Conservation (phyloP, 2,888 invertebrate genomes). For the Agonopterix alstromeriana region DNA sequence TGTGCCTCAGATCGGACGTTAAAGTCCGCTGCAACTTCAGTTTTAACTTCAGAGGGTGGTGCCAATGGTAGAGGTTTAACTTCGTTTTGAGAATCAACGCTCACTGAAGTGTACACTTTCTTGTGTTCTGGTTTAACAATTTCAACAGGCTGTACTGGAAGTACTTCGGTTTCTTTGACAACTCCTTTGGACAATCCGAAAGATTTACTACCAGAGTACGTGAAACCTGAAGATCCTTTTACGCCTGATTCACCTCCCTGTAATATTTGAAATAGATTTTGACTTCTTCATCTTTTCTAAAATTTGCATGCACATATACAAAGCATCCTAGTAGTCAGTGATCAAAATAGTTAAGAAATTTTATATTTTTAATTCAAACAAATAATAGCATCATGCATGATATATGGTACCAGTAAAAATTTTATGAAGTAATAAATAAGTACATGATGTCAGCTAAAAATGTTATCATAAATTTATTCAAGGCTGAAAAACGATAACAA, state of each 20-base stretch:
- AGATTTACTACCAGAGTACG: slow-evolving; percentile 39
- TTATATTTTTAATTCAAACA: too few relatives aligned
- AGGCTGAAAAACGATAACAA: neutral
- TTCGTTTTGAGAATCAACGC: slow-evolving; percentile 43
- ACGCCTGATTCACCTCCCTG: slow-evolving; percentile 46
- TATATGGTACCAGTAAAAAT: too few relatives aligned
- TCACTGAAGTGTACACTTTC: slow-evolving; percentile 35
- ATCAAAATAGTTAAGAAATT: neutral
- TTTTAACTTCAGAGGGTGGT: slow-evolving; percentile 6
- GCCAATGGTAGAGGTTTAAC: slow-evolving; percentile 28
- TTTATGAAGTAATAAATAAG: too few relatives aligned
- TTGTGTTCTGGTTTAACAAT: slow-evolving; percentile 23
- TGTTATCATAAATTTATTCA: too few relatives aligned
- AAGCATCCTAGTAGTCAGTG: neutral
- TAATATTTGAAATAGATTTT: neutral
- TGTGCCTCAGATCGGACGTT: slow-evolving; percentile 25
- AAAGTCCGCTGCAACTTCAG: slow-evolving; percentile 14
- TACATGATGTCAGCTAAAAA: too few relatives aligned
- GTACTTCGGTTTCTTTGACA: slow-evolving; percentile 27
- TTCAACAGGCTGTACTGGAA: slow-evolving; percentile 16
- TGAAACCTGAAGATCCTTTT: slow-evolving; percentile 39
- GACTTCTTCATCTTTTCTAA: neutral
- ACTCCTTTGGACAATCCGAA: slow-evolving; percentile 26
- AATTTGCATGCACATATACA: neutral
- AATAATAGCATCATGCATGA: too few relatives aligned